Percentiles rank a stretch among this genome's conserved stretches.
phyloP scores from a whole-genome alignment of 2,113 vertebrate species.

The Halichoeres trimaculatus region DNA sequence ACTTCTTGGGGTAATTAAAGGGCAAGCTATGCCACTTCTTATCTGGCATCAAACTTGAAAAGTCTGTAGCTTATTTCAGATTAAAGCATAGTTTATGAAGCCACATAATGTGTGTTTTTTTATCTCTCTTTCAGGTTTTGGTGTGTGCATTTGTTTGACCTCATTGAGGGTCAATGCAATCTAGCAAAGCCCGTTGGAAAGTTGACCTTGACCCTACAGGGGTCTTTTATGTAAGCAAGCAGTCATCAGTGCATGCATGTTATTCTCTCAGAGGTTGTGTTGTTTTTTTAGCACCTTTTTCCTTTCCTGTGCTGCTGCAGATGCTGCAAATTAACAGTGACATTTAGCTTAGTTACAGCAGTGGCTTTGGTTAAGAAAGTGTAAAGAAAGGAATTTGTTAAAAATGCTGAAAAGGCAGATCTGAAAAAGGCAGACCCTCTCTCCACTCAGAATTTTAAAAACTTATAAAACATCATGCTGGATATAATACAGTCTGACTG shows the following conservation, averaged over 20 bases:
- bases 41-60: slow-evolving; percentile 51
- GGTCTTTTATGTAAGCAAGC: slow-evolving; percentile 29
- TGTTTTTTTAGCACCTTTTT: slow-evolving; percentile 10
- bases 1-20: slow-evolving; percentile 48
- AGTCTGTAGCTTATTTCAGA: slow-evolving; percentile 30
- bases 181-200: slow-evolving; percentile 22
- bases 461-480: slow-evolving; percentile 19
- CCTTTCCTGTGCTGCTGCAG: slow-evolving; percentile 19
- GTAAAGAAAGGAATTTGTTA: not conserved
- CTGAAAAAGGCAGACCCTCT: not conserved
- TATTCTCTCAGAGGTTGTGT: slow-evolving; percentile 3
- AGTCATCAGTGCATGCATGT: slow-evolving; percentile 18
- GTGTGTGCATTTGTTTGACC: slow-evolving; percentile 37
- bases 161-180: slow-evolving; percentile 24
- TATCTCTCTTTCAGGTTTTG: slow-evolving; percentile 24
- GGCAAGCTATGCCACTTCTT: slow-evolving; percentile 53
- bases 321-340: slow-evolving; percentile 10
- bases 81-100: slow-evolving; percentile 43
- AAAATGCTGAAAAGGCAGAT: slow-evolving; percentile 9
- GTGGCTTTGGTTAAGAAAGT: not conserved
- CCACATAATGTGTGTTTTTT: slow-evolving; percentile 12
- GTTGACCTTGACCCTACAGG: slow-evolving; percentile 35
- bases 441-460: not conserved
- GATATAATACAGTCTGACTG: not conserved
- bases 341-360: not conserved